Evolutionary conservation across 2,888 invertebrate genomes (phyloP), one percentile per base, ranked within the genome.

Genomic region (Blomia tropicalis): DNA sequence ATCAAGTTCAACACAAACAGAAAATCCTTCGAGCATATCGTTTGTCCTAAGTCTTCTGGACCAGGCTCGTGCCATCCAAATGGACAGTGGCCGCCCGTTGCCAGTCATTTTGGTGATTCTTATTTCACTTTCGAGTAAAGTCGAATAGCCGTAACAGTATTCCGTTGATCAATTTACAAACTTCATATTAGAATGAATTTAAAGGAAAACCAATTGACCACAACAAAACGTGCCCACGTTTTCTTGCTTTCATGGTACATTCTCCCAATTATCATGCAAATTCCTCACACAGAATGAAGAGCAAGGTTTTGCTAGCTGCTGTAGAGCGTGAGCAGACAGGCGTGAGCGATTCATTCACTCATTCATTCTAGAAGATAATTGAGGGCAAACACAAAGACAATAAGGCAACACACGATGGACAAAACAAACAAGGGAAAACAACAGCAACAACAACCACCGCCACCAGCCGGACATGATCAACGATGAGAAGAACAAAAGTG

Each of bases 1-100:
- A 47, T 19, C 22, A 7, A 41, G 51, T 7, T 17, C 36, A 36
- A 36, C 36, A 11, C 36, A 36, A 7, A 7, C 7, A 36, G 36
- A 19, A 47, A 47, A 47, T 7, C 51, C 51, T 14, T 47, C 7
- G 51, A 47, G 51, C 51, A 47, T 47, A 47, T 47, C 51, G 51
- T 11, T 41, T 14, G 14, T 17, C 14, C 41, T 17, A n/a, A 41
- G 41, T 41, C 41, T 14, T 17, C 41, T n/a, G n/a, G n/a, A n/a
- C n/a, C n/a, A 36, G 36, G 17, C 36, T 11, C 17, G 36, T 36
- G 36, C 36, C 36, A 25, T 47, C 2, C 47, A 47, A 25, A 19
- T 2, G 36, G 17, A 11, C 36, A 36, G 36, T 36, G 36, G 7
- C 36, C 36, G 17, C 36, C 17, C 7, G 36, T 17, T 36, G 7